phyloP scores from a whole-genome alignment of 1,140 invertebrate species.

The Mamestra configurata region DNA sequence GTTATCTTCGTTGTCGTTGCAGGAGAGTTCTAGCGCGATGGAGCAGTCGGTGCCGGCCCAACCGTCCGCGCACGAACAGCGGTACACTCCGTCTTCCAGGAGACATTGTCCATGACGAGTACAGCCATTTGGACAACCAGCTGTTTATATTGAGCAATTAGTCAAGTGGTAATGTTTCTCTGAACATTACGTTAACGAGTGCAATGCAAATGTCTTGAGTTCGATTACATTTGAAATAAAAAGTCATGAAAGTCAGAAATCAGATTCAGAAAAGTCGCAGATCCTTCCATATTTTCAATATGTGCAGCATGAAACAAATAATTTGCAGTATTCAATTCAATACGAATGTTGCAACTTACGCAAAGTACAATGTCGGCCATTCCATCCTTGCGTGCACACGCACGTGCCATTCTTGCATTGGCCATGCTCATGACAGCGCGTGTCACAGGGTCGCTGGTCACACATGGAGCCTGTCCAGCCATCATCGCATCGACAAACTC shows the following conservation, averaged over 20 bases:
- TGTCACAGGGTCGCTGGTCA: slow-evolving; percentile 95
- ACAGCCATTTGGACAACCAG: slow-evolving; percentile 98
- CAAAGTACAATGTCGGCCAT: slow-evolving; percentile 98
- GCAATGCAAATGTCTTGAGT: neutral
- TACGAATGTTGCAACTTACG: slow-evolving; percentile 91
- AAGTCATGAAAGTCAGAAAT: neutral
- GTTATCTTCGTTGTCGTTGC: slow-evolving; percentile 98
- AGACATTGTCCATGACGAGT: slow-evolving; percentile 96
- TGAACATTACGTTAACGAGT: neutral
- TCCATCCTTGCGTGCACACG: slow-evolving; percentile 98
- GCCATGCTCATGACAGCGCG: slow-evolving; percentile 97
- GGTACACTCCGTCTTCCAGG: slow-evolving; percentile 94
- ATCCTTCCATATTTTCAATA: neutral
- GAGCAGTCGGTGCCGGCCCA: slow-evolving; percentile 98
- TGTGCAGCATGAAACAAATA: slow-evolving; percentile 9
- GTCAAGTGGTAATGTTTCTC: neutral
- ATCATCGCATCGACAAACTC: slow-evolving; percentile 95
- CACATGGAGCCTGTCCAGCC: slow-evolving; percentile 98
- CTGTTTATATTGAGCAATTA: slow-evolving; percentile 86
- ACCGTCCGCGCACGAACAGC: slow-evolving; percentile 96
- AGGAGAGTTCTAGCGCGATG: slow-evolving; percentile 96
- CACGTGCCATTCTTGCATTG: slow-evolving; percentile 99
- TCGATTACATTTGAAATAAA: neutral
- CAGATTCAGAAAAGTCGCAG: neutral
- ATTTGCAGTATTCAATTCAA: neutral